A percentile compares a stretch with the other conserved stretches of the same genome.
Conservation (phyloP, 53 echinoderm and acorn worm genomes). For the Apostichopus leukothele region DNA sequence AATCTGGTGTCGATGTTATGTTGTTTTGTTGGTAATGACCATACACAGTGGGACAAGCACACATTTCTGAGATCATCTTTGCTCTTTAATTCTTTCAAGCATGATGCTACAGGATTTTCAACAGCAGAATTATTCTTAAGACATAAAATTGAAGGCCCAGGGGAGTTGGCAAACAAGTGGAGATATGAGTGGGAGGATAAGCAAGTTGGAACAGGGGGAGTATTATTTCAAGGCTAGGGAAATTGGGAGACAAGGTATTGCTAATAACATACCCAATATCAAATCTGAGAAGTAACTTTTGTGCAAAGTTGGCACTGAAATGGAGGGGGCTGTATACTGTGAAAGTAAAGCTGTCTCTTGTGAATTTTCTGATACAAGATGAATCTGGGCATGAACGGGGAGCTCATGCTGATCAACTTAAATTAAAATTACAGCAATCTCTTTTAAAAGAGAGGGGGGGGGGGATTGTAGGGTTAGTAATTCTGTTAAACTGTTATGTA, state of each 20-base stretch:
- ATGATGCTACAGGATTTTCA: slow-evolving; percentile 58
- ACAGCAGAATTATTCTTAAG: slow-evolving; percentile 53
- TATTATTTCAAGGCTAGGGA: neutral
- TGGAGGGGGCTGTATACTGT: slow-evolving; percentile 47
- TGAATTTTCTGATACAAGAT: neutral
- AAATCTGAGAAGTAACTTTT: slow-evolving; percentile 46
- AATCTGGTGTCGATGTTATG: too few relatives aligned
- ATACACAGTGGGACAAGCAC: too few relatives aligned
- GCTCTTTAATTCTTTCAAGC: neutral
- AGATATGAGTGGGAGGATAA: neutral
- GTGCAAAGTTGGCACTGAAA: slow-evolving; percentile 54
- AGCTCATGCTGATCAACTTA: slow-evolving; percentile 5
- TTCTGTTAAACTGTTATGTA: too few relatives aligned
- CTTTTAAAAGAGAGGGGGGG: neutral
- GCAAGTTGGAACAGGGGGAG: neutral
- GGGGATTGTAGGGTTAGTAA: too few relatives aligned
- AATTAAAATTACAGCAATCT: neutral
- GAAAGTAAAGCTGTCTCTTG: neutral
- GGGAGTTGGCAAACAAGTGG: neutral
- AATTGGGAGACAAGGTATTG: slow-evolving; percentile 40
- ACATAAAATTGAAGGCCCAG: neutral
- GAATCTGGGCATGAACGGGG: neutral
- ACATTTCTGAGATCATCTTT: too few relatives aligned
- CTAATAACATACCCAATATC: slow-evolving; percentile 47
- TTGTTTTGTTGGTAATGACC: too few relatives aligned